A percentile compares a stretch with the other conserved stretches of the same genome.
phyloP scores from a whole-genome alignment of 2,888 invertebrate species.

The Lasioglossum zephyrum region DNA sequence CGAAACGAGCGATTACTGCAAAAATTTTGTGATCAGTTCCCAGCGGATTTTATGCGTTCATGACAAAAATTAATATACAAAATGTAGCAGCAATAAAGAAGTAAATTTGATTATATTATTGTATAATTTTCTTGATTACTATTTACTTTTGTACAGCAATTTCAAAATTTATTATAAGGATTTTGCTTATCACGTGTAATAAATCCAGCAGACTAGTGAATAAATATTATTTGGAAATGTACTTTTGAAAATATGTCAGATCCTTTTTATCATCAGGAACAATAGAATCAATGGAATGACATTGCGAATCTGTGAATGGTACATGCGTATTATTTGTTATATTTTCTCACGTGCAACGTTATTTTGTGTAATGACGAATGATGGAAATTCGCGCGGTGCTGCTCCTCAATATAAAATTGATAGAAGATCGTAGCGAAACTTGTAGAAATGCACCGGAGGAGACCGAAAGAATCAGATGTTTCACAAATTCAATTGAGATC shows the following conservation, averaged over 20 bases:
- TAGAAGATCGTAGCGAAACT: neutral
- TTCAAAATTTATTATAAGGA: no score
- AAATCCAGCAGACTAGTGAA: no score
- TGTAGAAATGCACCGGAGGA: neutral
- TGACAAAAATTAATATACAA: no score
- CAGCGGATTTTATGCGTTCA: no score
- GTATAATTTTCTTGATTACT: no score
- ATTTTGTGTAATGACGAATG: neutral
- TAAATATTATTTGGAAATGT: no score
- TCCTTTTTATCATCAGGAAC: no score
- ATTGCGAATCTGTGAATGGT: neutral
- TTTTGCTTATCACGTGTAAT: no score
- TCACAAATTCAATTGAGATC: neutral
- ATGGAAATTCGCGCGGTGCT: neutral
- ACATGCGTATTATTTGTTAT: neutral
- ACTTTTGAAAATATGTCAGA: no score
- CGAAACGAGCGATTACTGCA: neutral
- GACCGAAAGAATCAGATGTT: neutral
- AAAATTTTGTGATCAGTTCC: neutral
- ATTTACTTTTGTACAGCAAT: no score
- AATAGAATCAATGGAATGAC: neutral
- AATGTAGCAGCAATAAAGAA: no score
- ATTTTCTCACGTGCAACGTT: neutral
- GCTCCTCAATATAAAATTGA: neutral
- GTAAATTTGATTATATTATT: no score